Evolutionary conservation across 2,113 vertebrate species (phyloP), one percentile per base, ranked within the genome.

Genomic region (Gallinago media): DNA sequence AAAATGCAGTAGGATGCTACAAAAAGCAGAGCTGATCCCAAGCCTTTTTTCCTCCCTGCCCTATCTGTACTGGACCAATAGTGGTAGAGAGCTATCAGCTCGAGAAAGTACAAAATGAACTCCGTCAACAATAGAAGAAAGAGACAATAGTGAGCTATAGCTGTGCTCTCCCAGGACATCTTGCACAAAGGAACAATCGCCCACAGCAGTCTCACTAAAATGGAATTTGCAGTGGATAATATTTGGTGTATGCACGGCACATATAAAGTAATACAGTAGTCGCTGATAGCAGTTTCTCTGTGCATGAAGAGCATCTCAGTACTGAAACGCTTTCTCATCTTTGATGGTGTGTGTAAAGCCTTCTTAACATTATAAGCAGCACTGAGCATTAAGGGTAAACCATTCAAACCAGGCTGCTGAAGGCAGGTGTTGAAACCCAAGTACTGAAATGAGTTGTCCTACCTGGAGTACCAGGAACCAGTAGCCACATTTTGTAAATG

Each of bases 31-130:
- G 72, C 38, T 79, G 46, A 88, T 91, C 40, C 23, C 84, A 85
- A 82, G 55, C 3, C 68, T 82, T 91, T 73, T 70, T 93, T 56
- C 26, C 49, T 71, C 42, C 63, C 89, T 89, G 27, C 40, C 21
- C 80, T 75, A 19, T 36, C 71, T 78, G 11, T 71, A 12, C 82
- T 80, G 58, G 58, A 56, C 66, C 85, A 79, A 76, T 26, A 89
- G 65, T 27, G 16, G 8, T 25, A 82, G 44, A 63, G 82, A 90
- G 54, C 36, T 94, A 66, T 44, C 65, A 59, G 88, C 79, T 89
- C 56, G 75, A 71, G 90, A 80, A 95, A 86, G 72, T n/a, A 77
- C 68, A 74, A 71, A 93, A 96, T 65, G 4, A 94, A 87, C 94
- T 96, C 63, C 8, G 8, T 2, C 0, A 5, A 94, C 92, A 94